A percentile compares a stretch with the other conserved stretches of the same genome.
Evolutionary conservation across 2,113 vertebrate species (phyloP).

Genomic region (Eolophus roseicapilla): DNA sequence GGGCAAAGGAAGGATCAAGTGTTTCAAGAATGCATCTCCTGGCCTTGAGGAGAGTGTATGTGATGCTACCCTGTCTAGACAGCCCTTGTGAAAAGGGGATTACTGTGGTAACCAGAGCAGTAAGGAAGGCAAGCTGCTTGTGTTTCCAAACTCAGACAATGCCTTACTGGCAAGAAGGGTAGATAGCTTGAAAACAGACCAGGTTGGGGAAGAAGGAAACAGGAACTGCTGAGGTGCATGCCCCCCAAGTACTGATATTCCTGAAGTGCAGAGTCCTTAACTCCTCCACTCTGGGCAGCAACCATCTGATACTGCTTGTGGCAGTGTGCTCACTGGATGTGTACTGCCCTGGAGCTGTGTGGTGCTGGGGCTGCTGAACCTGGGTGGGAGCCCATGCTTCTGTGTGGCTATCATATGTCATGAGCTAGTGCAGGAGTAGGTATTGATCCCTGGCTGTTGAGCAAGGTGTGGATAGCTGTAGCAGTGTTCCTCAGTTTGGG

Average conservation of each 20-base stretch:
- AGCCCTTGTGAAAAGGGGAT: neutral
- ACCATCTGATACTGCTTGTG: accelerated
- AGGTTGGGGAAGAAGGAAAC: neutral
- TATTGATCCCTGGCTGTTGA: neutral
- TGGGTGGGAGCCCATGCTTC: neutral
- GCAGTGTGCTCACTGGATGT: neutral
- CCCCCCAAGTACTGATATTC: neutral
- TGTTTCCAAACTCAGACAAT: neutral
- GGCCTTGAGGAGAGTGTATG: neutral
- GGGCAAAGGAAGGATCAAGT: neutral
- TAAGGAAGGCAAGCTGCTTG: neutral
- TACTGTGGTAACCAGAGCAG: neutral
- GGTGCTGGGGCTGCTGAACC: neutral
- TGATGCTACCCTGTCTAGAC: neutral
- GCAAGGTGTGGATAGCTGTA: neutral
- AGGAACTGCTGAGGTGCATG: neutral
- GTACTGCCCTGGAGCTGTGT: neutral
- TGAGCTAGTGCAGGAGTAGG: neutral
- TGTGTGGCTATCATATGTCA: neutral
- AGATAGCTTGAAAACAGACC: neutral
- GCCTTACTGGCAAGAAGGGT: neutral
- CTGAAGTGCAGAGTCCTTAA: neutral
- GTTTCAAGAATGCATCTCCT: neutral
- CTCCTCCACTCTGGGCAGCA: accelerated
- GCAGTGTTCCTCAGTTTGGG: neutral